Base-by-base conservation (phyloP, 2,113 vertebrate genomes). In the Emydura subglobosa region DNA sequence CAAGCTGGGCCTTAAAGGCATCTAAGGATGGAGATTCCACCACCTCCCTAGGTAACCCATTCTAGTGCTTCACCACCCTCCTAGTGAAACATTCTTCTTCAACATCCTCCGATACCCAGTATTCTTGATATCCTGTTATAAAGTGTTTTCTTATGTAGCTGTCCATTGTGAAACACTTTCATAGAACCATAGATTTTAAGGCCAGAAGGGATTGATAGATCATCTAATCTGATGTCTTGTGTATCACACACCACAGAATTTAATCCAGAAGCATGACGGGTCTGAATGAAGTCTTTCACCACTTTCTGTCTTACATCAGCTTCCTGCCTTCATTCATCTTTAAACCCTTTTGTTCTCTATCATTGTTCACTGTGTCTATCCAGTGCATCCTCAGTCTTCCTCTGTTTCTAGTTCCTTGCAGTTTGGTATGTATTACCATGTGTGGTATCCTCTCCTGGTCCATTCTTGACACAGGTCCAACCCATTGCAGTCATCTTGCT, bases 121-220 rank as follows among this genome's bases (percentile, higher is more conserved):
- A 17, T 57, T 94, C 9, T 34, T 83, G 10, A 29, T 24, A 85
- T 6, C 12, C 68, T 92, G 47, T 34, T 1, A 2, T 1, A 13
- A 0, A 47, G 25, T 53, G 86, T 83, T 47, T 55, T 68, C 14
- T 54, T 3, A 0, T 16, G 19, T 0, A 5, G 1, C 1, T 49
- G 27, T 1, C 2, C 29, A 3, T 7, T 83, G 0, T n/a, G 50
- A 17, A 61, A 76, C 21, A 2, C 12, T 72, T n/a, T 8, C 80
- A 54, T 68, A 81, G 72, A 68, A 81, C 2, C 29, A 42, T 5
- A 10, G 19, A 50, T 54, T 14, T 12, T 65, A 83, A 76, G 5
- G 7, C 83, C 34, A 79, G 39, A 25, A 39, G 44, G 44, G 11
- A n/a, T 14, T 8, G 50, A 82, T 13, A 47, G 14, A n/a, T 83